These are phyloP conservation scores for Cremastobaeus sp. DNA, from an alignment of 2,888 invertebrate genomes.

Conservation along the genomic window DNA sequence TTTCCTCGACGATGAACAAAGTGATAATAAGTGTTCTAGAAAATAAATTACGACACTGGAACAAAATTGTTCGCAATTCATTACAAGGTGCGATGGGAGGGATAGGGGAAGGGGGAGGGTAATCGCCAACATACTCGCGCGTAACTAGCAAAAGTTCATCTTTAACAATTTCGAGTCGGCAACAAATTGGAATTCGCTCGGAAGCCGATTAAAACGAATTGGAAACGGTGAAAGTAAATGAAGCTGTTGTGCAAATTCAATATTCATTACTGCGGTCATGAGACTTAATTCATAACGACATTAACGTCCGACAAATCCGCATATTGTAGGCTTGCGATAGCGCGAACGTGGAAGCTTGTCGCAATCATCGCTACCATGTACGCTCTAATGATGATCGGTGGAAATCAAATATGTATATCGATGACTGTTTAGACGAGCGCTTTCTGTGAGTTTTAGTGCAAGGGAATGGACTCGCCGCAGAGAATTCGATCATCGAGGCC, in stretches of 20 bases:
- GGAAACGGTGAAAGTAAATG: background rate
- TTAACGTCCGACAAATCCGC: conserved; percentile 24
- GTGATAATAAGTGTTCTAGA: conserved; percentile 13
- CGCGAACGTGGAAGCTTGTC: conserved; percentile 28
- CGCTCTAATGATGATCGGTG: conserved; percentile 48
- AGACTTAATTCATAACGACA: conserved; percentile 48
- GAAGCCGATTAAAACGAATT: background rate
- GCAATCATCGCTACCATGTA: conserved; percentile 39
- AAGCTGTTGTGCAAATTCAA: conserved; percentile 8
- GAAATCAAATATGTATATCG: conserved; percentile 52
- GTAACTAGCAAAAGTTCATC: too few relatives aligned
- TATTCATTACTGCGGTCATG: conserved; percentile 36
- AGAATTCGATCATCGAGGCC: conserved; percentile 44
- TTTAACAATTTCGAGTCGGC: too few relatives aligned
- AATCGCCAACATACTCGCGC: too few relatives aligned
- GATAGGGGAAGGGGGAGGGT: too few relatives aligned
- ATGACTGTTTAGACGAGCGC: conserved; percentile 50
- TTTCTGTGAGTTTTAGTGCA: conserved; percentile 43
- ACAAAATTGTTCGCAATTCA: background rate
- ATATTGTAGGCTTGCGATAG: conserved; percentile 42
- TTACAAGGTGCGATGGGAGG: too few relatives aligned
- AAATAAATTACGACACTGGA: conserved; percentile 11
- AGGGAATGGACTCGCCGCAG: conserved; percentile 31
- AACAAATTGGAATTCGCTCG: too few relatives aligned
- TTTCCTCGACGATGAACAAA: background rate